Base-by-base conservation (phyloP, 1,140 invertebrate species). In the Leptinotarsa texana region DNA sequence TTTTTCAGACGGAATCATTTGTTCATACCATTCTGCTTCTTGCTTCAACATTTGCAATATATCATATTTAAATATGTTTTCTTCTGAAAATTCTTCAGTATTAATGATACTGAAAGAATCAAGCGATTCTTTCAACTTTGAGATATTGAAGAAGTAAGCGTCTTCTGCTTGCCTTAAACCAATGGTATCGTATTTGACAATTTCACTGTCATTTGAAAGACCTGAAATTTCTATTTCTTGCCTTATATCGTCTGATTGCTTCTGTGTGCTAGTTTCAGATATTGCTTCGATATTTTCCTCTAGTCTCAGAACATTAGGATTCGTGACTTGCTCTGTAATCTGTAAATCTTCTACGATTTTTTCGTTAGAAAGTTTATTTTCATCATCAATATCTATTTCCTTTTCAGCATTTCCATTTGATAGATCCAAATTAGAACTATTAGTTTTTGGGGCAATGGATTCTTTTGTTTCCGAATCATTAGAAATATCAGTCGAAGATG, bases 1-100 rank as follows among this genome's bases (percentile, higher is more conserved):
- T 15, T 65, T 65, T 48, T 69, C n/a, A 69, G 15, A 33, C 42
- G 13, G 18, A 17, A 17, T 13, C 33, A 33, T 48, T 27, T 69
- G 67, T 47, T 69, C 67, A 69, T 69, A 42, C 67, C 67, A 69
- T 69, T 42, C 24, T 13, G 27, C 15, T 69, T 69, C 67, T n/a
- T 22, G 3, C 33, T 69, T 13, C 42, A 69, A 3, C 5, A 69
- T 17, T 33, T 42, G 17, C 17, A 18, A 3, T 21, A 69, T 69
- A 47, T 69, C 67, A 69, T 69, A 69, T 69, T 47, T 69, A 3
- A 18, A 21, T 33, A 22, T 22, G 4, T 21, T 65, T 65, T 65
- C 63, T 33, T 65, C 63, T 68, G 18, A 13, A 0, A 11, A 17
- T 48, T 48, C 33, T 11, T 15, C 15, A 15, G 33, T 33, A 48